These are phyloP conservation scores for Columba janthina DNA, from an alignment of 2,113 vertebrate genomes.

Conservation along the genomic window DNA sequence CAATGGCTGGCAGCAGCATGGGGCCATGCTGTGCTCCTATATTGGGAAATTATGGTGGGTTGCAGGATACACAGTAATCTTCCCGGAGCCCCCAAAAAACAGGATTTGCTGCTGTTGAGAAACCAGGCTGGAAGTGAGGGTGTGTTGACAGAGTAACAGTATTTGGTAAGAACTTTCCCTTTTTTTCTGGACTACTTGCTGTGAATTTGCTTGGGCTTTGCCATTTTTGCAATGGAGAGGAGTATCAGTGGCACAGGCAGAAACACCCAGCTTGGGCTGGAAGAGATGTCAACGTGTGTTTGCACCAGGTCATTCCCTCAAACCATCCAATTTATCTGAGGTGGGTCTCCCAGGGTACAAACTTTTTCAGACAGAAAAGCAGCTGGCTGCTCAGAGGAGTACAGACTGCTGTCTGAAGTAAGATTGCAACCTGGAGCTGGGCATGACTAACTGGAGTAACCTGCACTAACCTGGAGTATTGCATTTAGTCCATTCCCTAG, in stretches of 20 bases:
- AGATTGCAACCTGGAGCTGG: not conserved
- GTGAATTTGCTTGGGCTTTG: not conserved
- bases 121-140: not conserved
- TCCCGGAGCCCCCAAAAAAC: not conserved
- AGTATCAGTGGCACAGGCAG: not conserved
- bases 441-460: not conserved
- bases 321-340: not conserved
- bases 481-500: not conserved
- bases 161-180: not conserved
- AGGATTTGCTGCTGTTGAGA: not conserved
- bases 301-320: not conserved
- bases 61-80: not conserved
- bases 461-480: not conserved
- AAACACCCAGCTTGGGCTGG: not conserved
- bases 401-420: not conserved
- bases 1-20: too few species aligned
- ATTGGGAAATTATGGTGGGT: rapidly evolving
- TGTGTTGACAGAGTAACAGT: not conserved
- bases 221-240: not conserved
- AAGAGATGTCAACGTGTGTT: not conserved
- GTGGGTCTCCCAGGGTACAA: not conserved
- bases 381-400: not conserved
- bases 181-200: not conserved
- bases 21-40: not conserved
- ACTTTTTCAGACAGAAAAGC: not conserved